Percentiles rank a stretch among this genome's conserved stretches.
Evolutionary conservation across 2,888 invertebrate species (phyloP).

Genomic region (Volucella zonaria): DNA sequence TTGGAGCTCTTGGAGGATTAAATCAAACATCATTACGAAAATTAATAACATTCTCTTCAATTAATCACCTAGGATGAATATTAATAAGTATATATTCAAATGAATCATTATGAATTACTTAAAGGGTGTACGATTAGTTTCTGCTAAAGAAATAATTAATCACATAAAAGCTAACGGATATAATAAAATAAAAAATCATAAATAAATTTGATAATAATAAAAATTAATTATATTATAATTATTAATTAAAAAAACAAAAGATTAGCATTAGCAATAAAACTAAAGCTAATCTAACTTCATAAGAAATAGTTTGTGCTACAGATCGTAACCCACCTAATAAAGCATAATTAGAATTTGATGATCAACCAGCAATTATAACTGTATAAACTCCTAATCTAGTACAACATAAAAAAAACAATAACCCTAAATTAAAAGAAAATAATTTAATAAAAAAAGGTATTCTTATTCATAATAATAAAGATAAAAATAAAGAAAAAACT

Average conservation of each 20-base stretch:
- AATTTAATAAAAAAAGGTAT: no score
- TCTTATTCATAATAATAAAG: conserved; percentile 85
- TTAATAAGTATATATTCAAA: no score
- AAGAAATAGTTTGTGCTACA: conserved; percentile 89
- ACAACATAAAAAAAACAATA: conserved; percentile 87
- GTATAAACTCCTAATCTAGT: no score
- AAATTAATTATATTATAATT: conserved; percentile 84
- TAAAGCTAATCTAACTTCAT: conserved; percentile 88
- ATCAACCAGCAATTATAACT: no score
- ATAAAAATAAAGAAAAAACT: conserved; percentile 85
- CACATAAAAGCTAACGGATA: conserved; percentile 85
- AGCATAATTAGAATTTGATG: conserved; percentile 88
- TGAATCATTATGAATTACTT: no score
- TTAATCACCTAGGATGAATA: no score
- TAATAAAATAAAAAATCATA: conserved; percentile 85
- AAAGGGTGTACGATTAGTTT: no score
- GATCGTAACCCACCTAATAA: conserved; percentile 87
- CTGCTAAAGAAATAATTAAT: no score
- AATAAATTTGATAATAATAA: conserved; percentile 83
- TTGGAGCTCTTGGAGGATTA: no score
- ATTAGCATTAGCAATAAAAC: conserved; percentile 87
- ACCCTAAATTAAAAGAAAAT: conserved; percentile 84
- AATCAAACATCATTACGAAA: no score
- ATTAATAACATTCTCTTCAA: no score
- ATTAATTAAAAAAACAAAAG: conserved; percentile 85